Evolutionary conservation across 30 jellyfish, hydroid and myxozoan species (phyloP).

Genomic region (Cassiopea xamachana): DNA sequence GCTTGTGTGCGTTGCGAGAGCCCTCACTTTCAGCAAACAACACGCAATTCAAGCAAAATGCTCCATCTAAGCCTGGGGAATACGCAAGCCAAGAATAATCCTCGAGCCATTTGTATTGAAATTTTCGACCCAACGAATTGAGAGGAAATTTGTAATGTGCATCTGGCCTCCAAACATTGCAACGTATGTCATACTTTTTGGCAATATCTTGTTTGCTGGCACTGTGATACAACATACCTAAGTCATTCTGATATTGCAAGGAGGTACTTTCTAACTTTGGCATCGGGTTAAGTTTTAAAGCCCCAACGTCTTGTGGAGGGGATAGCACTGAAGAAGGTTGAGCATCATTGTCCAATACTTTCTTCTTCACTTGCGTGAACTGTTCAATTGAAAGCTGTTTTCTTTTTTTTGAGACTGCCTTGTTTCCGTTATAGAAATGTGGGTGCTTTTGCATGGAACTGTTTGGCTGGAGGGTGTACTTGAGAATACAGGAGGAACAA

Average conservation of each 20-base stretch:
- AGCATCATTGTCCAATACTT: neutral
- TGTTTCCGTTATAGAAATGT: constrained; percentile 6
- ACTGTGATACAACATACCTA: constrained; percentile 1
- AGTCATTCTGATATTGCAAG: neutral
- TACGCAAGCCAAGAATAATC: constrained; percentile 64
- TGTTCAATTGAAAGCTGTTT: neutral
- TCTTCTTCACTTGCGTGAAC: neutral
- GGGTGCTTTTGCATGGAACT: neutral
- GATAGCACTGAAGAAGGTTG: neutral
- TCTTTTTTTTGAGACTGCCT: neutral
- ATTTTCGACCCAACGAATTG: constrained; percentile 40
- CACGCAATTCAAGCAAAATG: constrained; percentile 74
- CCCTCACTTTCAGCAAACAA: constrained; percentile 47
- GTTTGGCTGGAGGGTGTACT: neutral
- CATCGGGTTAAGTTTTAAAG: no score
- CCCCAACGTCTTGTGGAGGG: neutral
- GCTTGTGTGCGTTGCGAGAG: constrained; percentile 22
- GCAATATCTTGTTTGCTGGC: neutral
- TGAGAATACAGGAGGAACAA: neutral
- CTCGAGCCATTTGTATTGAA: constrained; percentile 45
- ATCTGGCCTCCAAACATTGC: constrained; percentile 29
- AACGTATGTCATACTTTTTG: constrained; percentile 18
- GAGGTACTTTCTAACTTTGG: neutral
- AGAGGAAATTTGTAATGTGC: constrained; percentile 20
- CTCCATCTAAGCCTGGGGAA: constrained; percentile 66